Evolutionary conservation across 2,797 vertebrate genomes (phyloP).

Genomic region (Enteromius mattozi): DNA sequence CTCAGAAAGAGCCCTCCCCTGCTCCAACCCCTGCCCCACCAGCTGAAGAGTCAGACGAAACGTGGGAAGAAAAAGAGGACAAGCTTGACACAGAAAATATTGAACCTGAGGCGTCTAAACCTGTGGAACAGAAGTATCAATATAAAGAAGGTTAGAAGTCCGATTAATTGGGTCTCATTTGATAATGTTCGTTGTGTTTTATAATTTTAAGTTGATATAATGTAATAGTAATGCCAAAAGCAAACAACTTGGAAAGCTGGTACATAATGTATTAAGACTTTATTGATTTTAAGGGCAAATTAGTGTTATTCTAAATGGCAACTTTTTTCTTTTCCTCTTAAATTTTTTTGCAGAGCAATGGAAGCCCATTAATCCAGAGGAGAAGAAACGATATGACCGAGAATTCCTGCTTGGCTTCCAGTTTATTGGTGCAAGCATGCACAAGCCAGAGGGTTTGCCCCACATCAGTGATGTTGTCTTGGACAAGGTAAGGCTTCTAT

Average conservation of each 20-base stretch:
- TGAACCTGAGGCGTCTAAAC: slow-evolving; percentile 70
- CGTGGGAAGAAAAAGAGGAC: slow-evolving; percentile 96
- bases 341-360: slow-evolving; percentile 87
- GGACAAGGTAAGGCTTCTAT: slow-evolving; percentile 85
- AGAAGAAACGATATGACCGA: slow-evolving; percentile 93
- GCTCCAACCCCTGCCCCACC: slow-evolving; percentile 65
- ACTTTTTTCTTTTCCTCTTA: too few relatives aligned
- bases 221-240: too few relatives aligned
- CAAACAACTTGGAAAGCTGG: not conserved
- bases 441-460: slow-evolving; percentile 95
- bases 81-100: slow-evolving; percentile 88
- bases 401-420: slow-evolving; percentile 95
- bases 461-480: slow-evolving; percentile 93
- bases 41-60: slow-evolving; percentile 87
- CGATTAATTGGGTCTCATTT: not conserved
- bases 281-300: not conserved
- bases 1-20: slow-evolving; percentile 68
- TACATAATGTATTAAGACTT: not conserved
- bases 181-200: too few relatives aligned
- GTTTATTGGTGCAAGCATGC: slow-evolving; percentile 92
- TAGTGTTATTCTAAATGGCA: not conserved
- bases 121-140: slow-evolving; percentile 88
- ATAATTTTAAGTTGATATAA: too few relatives aligned
- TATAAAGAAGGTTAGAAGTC: slow-evolving; percentile 88
- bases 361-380: slow-evolving; percentile 93